These are phyloP conservation scores for Euborellia annulipes DNA, from an alignment of 1,140 invertebrate species.

Conservation along the genomic window DNA sequence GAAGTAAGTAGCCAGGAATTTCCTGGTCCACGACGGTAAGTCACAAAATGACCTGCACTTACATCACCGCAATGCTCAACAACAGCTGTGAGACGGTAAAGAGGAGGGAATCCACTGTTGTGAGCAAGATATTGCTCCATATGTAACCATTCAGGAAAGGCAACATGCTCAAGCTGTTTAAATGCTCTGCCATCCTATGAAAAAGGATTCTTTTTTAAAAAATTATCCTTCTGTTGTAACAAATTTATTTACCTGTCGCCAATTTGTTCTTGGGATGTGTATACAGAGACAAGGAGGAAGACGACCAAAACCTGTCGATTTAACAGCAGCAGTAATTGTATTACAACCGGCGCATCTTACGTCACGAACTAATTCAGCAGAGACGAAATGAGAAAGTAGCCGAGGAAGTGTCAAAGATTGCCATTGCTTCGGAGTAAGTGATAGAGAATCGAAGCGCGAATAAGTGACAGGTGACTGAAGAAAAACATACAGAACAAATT, in stretches of 20 bases:
- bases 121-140: conserved; percentile 48
- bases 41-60: conserved; percentile 80
- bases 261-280: conserved; percentile 73
- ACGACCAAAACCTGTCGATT: conserved; percentile 15
- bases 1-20: conserved; percentile 25
- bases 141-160: conserved; percentile 66
- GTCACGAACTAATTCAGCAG: conserved; percentile 63
- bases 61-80: conserved; percentile 80
- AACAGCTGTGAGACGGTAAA: conserved; percentile 62
- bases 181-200: conserved; percentile 47
- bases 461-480: neutral
- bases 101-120: conserved; percentile 17
- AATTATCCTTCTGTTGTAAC: too few species aligned
- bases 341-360: conserved; percentile 70
- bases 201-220: too few species aligned
- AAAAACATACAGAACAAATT: neutral
- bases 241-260: conserved; percentile 37
- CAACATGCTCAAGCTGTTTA: conserved; percentile 72
- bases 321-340: conserved; percentile 12
- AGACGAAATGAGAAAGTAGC: conserved; percentile 64
- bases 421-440: too few species aligned
- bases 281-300: conserved; percentile 66
- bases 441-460: too few species aligned
- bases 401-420: conserved; percentile 35
- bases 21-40: conserved; percentile 54